Base-by-base conservation (phyloP, 2,888 invertebrate species). In the Arrhopalites spinosus region DNA sequence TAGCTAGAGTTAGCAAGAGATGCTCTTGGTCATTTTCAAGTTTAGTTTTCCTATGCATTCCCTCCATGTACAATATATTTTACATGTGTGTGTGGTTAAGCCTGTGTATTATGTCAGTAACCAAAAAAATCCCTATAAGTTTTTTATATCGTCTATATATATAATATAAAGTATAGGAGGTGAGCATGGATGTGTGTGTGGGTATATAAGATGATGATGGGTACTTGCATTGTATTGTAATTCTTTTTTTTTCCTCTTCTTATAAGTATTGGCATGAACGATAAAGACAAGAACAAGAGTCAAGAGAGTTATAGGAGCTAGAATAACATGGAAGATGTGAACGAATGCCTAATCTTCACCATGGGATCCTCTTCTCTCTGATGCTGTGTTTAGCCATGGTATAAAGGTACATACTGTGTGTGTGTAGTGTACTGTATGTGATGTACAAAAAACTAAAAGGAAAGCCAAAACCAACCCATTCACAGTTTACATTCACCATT, bases 341-440 rank as follows among this genome's bases (percentile, higher is more conserved):
- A 61, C 61, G 61, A 61, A 61, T n/a, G 61, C 25, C 61, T 61
- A 61, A 61, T 61, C 61, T 61, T 61, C 61, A 61, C 61, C 61
- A 61, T 61, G 61, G 61, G 61, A 61, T 61, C 25, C 61, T 25
- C 20, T 56, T 56, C 11, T 56, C 11, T 47, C 8, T 8, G 8
- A 13, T 53, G 23, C 23, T 61, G 8, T 13, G 61, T 61, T 61
- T 61, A 20, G 20, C 27, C 20, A 61, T 20, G 61, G 25, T 7
- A 11, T 36, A 36, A 36, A 61, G 61, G 61, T 61, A 61, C 8
- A 25, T 15, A 23, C 61, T 15, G n/a, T n/a, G n/a, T n/a, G n/a
- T n/a, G n/a, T n/a, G n/a, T n/a, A n/a, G n/a, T n/a, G n/a, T n/a
- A n/a, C n/a, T n/a, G n/a, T n/a, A 61, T 20, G 25, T 8, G 27